Percentiles rank a stretch among this genome's conserved stretches.
These are phyloP conservation scores for Beroe forskalii DNA, from an alignment of 37 sponge, comb jelly and placozoan species.

Conservation along the genomic window DNA sequence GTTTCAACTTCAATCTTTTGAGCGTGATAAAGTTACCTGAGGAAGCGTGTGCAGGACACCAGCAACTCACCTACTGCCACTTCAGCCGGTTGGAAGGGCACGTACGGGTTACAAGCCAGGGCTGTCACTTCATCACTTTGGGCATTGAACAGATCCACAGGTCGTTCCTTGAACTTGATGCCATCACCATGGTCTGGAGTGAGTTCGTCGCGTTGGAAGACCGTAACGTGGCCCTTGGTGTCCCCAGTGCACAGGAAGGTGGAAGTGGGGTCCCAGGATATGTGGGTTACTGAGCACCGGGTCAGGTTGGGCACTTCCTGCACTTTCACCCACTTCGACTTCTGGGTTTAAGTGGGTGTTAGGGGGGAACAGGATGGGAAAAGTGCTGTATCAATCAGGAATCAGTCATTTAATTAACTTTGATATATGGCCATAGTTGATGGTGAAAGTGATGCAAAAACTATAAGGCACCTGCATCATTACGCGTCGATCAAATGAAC, in stretches of 20 bases:
- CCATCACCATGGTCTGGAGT: not conserved
- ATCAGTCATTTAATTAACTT: no score
- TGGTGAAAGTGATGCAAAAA: no score
- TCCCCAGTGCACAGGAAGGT: not conserved
- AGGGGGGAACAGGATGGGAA: no score
- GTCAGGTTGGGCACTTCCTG: not conserved
- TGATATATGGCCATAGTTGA: no score
- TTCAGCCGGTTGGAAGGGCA: conserved; percentile 12
- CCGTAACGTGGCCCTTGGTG: not conserved
- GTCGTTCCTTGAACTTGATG: not conserved
- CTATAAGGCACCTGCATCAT: no score
- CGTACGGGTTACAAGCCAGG: not conserved
- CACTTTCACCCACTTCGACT: not conserved
- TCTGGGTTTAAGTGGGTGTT: no score
- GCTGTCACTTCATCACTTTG: not conserved
- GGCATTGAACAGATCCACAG: not conserved
- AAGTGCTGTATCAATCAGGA: no score
- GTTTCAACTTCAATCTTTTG: no score
- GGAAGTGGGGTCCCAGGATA: not conserved
- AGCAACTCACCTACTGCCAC: conserved; percentile 10
- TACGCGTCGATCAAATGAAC: no score
- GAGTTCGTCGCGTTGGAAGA: not conserved
- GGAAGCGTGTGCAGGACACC: no score
- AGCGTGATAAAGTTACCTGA: no score
- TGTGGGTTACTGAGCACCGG: not conserved